Base-by-base conservation (phyloP, 2,888 invertebrate genomes). In the Ceramica pisi region DNA sequence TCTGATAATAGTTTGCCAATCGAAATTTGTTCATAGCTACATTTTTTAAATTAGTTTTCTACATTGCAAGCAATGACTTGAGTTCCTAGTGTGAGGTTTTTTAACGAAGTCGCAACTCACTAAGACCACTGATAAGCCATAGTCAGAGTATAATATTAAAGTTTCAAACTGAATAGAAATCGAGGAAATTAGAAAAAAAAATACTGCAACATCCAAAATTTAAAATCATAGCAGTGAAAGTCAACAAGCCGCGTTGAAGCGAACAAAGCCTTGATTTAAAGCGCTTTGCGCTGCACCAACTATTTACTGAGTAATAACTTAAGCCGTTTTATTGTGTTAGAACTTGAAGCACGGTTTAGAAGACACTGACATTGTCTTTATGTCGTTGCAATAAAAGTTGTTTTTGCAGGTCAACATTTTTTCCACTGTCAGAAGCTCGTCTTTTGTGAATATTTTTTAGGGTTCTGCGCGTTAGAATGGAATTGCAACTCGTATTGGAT, bases 251-350 rank as follows among this genome's bases (percentile, higher is more conserved):
- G 50, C 23, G 50, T 66, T 61, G 23, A 48, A 68, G 50, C 48
- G 65, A 65, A 68, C 53, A 68, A 65, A 78, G 48, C 12, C 31
- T 75, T 68, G 53, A 80, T 74, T 68, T 78, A 68, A 74, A 74
- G 61, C 75, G 65, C 65, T 68, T 68, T 51, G 41, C 56, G 61
- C 46, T 59, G 65, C 68, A 80, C 55, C 26, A 59, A 55, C 68
- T 80, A 66, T 67, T 67, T 73, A 31, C 31, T 23, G 60, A 80
- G 55, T 73, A 64, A 80, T 71, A 67, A 56, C 46, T 51, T 56
- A 51, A 74, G 60, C 41, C 26, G 67, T 60, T 80, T 73, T 64
- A 64, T 60, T 80, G 55, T 66, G 57, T 56, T 53, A 26, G 35
- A 56, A 26, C 26, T 50, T 59, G 26, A 50, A 38, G 14, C 53